Evolutionary conservation across 2,113 vertebrate genomes (phyloP).

Genomic region (Alligator mississippiensis): DNA sequence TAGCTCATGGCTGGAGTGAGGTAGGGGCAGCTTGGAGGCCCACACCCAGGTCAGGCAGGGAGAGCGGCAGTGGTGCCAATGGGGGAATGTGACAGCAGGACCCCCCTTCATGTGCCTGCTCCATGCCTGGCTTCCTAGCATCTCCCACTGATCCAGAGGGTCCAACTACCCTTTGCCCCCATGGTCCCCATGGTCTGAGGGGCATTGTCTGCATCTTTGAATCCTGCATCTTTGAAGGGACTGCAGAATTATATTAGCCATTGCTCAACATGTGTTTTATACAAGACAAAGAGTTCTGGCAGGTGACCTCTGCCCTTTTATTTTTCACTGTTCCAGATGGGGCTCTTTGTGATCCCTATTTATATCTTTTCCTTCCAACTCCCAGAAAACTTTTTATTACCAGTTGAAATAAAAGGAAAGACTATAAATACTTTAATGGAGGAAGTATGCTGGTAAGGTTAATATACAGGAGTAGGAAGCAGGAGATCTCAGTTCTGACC

Average conservation of each 20-base stretch:
- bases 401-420: background rate
- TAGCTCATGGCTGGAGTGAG: too few species aligned
- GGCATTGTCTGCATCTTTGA: too few species aligned
- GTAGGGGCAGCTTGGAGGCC: too few species aligned
- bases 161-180: too few species aligned
- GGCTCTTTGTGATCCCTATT: slow-evolving; percentile 19
- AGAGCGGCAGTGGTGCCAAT: too few species aligned
- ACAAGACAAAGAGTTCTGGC: background rate
- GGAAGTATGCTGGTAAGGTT: background rate
- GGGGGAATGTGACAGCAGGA: too few species aligned
- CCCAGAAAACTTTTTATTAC: slow-evolving; percentile 22
- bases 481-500: slow-evolving; percentile 9
- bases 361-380: background rate
- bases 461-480: background rate
- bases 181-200: too few species aligned
- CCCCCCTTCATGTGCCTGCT: too few species aligned
- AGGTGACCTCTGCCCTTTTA: slow-evolving; percentile 1
- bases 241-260: background rate
- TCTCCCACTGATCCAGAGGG: too few species aligned
- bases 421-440: slow-evolving; percentile 20
- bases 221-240: too few species aligned
- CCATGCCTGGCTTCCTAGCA: too few species aligned
- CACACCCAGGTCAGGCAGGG: too few species aligned
- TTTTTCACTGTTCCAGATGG: background rate
- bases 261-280: background rate